Percentiles rank a stretch among this genome's conserved stretches.
These are phyloP conservation scores for Eupithecia inturbata DNA, from an alignment of 2,888 invertebrate genomes.

Conservation along the genomic window DNA sequence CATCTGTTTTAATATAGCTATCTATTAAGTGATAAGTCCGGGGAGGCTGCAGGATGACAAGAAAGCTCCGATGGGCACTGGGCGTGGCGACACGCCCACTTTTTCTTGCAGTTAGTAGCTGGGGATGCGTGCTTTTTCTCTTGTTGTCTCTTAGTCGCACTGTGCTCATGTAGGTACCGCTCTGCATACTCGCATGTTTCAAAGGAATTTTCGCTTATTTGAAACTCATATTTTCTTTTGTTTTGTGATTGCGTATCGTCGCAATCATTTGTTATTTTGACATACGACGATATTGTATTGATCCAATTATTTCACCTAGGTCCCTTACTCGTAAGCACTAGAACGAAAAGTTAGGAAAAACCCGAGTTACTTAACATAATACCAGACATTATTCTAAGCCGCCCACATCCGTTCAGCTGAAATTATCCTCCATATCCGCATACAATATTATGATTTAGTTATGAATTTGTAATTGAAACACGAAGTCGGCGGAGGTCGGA, in stretches of 20 bases:
- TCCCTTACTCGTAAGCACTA: background rate
- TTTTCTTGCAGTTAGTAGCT: conserved; percentile 63
- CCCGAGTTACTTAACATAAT: background rate
- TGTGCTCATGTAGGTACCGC: conserved; percentile 24
- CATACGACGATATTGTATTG: background rate
- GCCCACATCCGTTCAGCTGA: conserved; percentile 25
- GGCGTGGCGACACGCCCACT: conserved; percentile 82
- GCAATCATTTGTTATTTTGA: background rate
- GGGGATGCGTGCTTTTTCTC: conserved; percentile 58
- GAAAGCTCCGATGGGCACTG: conserved; percentile 65
- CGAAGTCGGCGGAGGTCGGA: conserved; percentile 57
- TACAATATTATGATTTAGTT: conserved; percentile 70
- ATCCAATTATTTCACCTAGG: background rate
- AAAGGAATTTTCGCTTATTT: conserved; percentile 11
- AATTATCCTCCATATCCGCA: conserved; percentile 40
- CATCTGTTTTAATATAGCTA: conserved; percentile 81
- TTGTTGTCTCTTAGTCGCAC: conserved; percentile 46
- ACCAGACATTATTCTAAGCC: background rate
- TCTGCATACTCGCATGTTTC: conserved; percentile 12
- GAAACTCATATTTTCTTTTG: background rate
- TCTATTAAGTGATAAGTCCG: conserved; percentile 78
- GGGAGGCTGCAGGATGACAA: conserved; percentile 68
- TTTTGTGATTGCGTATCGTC: background rate
- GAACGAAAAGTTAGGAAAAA: background rate
- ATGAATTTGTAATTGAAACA: conserved; percentile 65